Evolutionary conservation across 1,140 invertebrate species (phyloP).

Genomic region (Ceratina calcarata): DNA sequence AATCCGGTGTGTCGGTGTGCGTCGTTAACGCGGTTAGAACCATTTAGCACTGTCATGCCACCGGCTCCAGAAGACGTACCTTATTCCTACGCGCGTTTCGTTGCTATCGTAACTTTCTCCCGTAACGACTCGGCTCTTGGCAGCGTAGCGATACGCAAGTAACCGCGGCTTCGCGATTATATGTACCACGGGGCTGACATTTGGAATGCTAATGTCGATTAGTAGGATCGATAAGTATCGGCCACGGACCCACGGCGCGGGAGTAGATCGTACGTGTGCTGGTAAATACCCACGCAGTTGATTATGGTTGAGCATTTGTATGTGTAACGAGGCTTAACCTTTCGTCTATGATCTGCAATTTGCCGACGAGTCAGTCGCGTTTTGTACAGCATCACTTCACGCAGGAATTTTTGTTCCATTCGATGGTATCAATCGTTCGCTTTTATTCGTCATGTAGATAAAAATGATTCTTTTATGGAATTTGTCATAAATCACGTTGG

Average conservation of each 20-base stretch:
- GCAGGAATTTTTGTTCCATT: background rate
- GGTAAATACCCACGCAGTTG: slow-evolving; percentile 37
- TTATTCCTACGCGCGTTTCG: slow-evolving; percentile 24
- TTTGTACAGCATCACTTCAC: slow-evolving; percentile 7
- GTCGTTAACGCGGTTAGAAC: slow-evolving; percentile 49
- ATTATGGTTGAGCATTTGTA: background rate
- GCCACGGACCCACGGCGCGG: background rate
- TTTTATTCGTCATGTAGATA: no score
- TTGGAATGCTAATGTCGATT: slow-evolving; percentile 68
- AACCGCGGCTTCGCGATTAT: background rate
- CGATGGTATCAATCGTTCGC: no score
- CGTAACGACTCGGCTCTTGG: slow-evolving; percentile 27
- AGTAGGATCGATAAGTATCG: slow-evolving; percentile 59
- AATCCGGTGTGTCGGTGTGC: slow-evolving; percentile 40
- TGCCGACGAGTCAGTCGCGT: slow-evolving; percentile 23
- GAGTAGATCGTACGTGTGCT: slow-evolving; percentile 3
- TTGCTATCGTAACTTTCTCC: slow-evolving; percentile 60
- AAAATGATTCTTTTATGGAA: no score
- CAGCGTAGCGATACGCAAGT: background rate
- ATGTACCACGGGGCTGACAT: slow-evolving; percentile 54
- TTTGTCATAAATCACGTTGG: no score
- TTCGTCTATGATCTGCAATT: slow-evolving; percentile 25
- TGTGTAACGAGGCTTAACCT: slow-evolving; percentile 31
- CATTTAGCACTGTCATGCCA: slow-evolving; percentile 65
- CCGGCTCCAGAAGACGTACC: background rate